Evolutionary conservation across 2,888 invertebrate species (phyloP).

Genomic region (Hesperia comma): DNA sequence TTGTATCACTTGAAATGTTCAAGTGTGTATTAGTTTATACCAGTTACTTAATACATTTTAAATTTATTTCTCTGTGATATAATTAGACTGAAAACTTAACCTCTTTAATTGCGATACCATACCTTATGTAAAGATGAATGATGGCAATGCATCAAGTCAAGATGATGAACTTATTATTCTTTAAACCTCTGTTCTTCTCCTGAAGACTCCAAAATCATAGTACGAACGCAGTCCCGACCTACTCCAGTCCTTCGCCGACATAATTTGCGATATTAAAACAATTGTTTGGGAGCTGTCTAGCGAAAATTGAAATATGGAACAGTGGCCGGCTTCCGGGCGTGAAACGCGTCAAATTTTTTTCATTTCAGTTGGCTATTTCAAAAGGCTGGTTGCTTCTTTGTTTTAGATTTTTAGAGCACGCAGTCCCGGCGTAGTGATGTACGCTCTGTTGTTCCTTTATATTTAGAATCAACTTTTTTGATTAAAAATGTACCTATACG

Average conservation of each 20-base stretch:
- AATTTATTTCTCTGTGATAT: no score
- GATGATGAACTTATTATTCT: no score
- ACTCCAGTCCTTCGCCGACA: background rate
- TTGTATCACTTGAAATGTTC: no score
- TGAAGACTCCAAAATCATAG: no score
- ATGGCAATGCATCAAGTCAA: no score
- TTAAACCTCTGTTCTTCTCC: no score
- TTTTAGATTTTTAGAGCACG: slow-evolving; percentile 33
- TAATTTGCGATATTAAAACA: slow-evolving; percentile 5
- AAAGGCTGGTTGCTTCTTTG: slow-evolving; percentile 33
- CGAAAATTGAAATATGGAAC: slow-evolving; percentile 28
- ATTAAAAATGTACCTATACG: background rate
- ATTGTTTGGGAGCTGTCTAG: slow-evolving; percentile 2
- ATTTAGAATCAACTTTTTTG: slow-evolving; percentile 1
- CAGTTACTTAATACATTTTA: no score
- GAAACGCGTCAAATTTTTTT: slow-evolving; percentile 31
- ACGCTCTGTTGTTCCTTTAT: background rate
- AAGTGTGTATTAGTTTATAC: no score
- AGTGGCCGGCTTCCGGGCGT: slow-evolving; percentile 15
- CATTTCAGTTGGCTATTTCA: slow-evolving; percentile 32
- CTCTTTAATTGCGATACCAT: no score
- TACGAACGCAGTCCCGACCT: no score
- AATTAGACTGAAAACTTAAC: no score
- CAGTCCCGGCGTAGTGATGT: background rate
- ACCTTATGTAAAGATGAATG: no score